Conservation (phyloP, 35 echinoderm and acorn worm species). For the Heliocidaris erythrogramma region DNA sequence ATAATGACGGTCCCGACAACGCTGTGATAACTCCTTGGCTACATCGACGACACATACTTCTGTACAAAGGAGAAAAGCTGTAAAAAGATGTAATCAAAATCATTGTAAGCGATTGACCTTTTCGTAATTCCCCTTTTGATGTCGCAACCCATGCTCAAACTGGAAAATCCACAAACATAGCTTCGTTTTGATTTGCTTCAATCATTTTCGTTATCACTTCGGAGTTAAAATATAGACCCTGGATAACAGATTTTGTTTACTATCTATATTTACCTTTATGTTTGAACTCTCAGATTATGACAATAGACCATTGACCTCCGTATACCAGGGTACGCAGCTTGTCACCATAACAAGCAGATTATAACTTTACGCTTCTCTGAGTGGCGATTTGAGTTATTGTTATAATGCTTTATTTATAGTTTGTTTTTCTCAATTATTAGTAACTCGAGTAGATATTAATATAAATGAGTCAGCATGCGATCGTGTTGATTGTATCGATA, state of each 20-base stretch:
- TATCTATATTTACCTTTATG: neutral
- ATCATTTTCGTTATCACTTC: neutral
- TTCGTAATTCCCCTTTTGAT: neutral
- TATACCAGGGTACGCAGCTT: neutral
- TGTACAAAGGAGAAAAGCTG: neutral
- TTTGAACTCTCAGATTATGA: neutral
- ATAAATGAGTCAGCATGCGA: neutral
- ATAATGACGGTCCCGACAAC: too few species aligned
- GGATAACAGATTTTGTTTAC: neutral
- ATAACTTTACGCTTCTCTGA: neutral
- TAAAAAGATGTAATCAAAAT: neutral
- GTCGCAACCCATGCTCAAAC: neutral
- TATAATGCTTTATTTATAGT: neutral
- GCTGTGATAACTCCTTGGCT: too few species aligned
- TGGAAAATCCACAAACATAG: too few species aligned
- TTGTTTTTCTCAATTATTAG: neutral
- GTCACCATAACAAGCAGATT: neutral
- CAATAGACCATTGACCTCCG: neutral
- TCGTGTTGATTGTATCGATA: neutral
- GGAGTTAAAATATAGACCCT: neutral
- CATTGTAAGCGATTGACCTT: neutral
- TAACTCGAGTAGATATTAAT: neutral
- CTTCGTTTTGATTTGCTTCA: too few species aligned
- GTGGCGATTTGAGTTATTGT: neutral
- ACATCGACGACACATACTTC: too few species aligned